Evolutionary conservation across 2,888 invertebrate species (phyloP), one percentile per base, ranked within the genome.

Genomic region (Pelosia muscerda): DNA sequence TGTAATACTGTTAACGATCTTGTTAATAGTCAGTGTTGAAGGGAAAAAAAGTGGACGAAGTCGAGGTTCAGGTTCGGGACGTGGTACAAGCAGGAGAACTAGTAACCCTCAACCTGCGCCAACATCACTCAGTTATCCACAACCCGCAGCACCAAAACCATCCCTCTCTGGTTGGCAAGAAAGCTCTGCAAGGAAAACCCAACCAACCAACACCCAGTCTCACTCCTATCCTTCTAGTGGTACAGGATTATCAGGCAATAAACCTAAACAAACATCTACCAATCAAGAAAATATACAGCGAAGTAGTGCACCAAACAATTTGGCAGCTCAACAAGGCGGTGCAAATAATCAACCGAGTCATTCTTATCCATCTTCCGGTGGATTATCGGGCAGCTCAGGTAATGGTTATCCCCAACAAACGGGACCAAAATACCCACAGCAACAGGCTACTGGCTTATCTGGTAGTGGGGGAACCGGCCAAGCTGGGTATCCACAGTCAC

Each of bases 91-190:
- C 68, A 87, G 86, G 71, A 90, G 86, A 84, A 90, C 88, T 5
- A 88, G 83, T 74, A 89, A 91, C 66, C 85, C 92, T 61, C 89
- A 90, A 68, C 93, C 94, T 25, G 89, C 81, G 56, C 94, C 95
- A 15, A 94, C 95, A 58, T 93, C 94, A 0, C 85, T 92, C 19
- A 92, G 92, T 74, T 85, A 89, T 75, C 89, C 93, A 49, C 93
- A 93, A 82, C 84, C 89, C n/a, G 79, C 88, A 31, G 89, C 88
- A 59, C 85, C 84, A 28, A 90, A 90, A 62, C 92, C 93, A 13
- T 88, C 92, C 49, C 77, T 92, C 22, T 92, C 81, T 77, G 94
- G 91, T 73, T 95, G 95, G 94, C 94, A 94, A 83, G 91, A 92
- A 84, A 88, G 87, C 81, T 77, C 92, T 38, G 86, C 85, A 22